Evolutionary conservation across 1,140 invertebrate species (phyloP).

Genomic region (Zaprionus vittiger): DNA sequence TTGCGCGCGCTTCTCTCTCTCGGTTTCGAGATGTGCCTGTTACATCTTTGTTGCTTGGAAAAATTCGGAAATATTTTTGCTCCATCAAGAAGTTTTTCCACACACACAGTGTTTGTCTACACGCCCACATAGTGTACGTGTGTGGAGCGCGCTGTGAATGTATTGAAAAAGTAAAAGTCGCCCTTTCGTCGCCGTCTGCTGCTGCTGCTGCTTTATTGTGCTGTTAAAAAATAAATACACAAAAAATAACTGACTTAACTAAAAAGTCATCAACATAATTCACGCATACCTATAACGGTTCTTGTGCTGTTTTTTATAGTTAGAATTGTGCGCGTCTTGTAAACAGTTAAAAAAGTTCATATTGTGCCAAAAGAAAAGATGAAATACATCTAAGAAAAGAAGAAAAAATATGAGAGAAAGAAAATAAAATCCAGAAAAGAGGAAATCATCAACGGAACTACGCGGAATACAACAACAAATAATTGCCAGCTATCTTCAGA

Average conservation of each 20-base stretch:
- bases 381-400: constrained; percentile 17
- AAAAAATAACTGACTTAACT: constrained; percentile 6
- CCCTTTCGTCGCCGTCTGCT: constrained; percentile 53
- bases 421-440: constrained; percentile 17
- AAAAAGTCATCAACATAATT: constrained; percentile 12
- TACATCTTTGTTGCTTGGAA: constrained; percentile 79
- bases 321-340: constrained; percentile 18
- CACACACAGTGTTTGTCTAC: constrained; percentile 68
- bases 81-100: constrained; percentile 66
- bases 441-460: constrained; percentile 28
- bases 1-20: constrained; percentile 47
- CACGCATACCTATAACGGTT: constrained; percentile 12
- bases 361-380: constrained; percentile 61
- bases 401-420: background rate
- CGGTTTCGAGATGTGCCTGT: constrained; percentile 55
- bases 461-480: constrained; percentile 14
- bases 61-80: constrained; percentile 52
- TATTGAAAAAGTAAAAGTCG: constrained; percentile 75
- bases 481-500: constrained; percentile 14
- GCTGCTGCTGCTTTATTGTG: constrained; percentile 42
- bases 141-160: constrained; percentile 45
- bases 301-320: constrained; percentile 9
- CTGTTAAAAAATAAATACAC: constrained; percentile 15
- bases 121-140: constrained; percentile 68
- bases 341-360: constrained; percentile 54